phyloP scores from a whole-genome alignment of 2,888 invertebrate genomes.

The Meteorus cinctellus region DNA sequence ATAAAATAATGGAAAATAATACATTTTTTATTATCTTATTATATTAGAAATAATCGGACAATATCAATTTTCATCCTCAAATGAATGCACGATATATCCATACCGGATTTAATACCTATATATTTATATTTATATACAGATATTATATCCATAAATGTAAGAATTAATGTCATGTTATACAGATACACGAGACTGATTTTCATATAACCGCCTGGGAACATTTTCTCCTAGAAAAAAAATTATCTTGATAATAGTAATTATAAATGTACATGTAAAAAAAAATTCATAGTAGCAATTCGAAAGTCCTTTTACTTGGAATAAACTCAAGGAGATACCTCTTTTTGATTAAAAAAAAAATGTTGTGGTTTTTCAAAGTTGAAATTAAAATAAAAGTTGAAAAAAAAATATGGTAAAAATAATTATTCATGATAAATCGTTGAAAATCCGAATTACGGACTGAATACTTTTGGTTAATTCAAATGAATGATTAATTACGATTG shows the following conservation, averaged over 20 bases:
- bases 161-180: constrained; percentile 46
- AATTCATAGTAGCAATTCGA: background rate
- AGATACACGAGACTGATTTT: constrained; percentile 47
- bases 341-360: constrained; percentile 16
- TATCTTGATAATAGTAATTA: background rate
- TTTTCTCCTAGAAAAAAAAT: constrained; percentile 35
- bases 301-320: background rate
- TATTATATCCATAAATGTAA: constrained; percentile 42
- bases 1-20: constrained; percentile 49
- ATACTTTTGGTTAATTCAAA: background rate
- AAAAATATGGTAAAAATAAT: background rate
- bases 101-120: constrained; percentile 48
- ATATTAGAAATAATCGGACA: constrained; percentile 54
- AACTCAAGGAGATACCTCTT: background rate
- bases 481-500: background rate
- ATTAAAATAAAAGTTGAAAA: constrained; percentile 34
- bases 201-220: constrained; percentile 29
- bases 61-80: constrained; percentile 46
- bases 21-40: constrained; percentile 48
- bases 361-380: background rate
- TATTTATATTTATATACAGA: constrained; percentile 42
- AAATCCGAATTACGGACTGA: background rate
- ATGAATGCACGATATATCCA: constrained; percentile 29
- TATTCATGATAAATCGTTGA: background rate
- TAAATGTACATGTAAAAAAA: constrained; percentile 12